Conservation (phyloP, 2,797 vertebrate genomes). For the Syndactyla subalaris region DNA sequence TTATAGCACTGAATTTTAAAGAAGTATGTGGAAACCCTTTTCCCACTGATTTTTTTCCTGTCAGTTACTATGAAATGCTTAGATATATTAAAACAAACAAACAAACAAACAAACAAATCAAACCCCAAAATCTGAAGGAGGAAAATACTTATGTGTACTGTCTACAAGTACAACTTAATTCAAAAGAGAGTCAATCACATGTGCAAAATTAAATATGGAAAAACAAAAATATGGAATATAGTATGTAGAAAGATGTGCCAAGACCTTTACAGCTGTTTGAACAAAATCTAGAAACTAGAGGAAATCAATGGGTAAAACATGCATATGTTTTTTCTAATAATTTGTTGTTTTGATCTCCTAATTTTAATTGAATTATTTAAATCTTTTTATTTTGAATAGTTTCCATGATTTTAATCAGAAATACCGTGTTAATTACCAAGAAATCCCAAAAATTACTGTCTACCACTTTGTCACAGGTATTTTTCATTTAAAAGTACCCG, state of each 20-base stretch:
- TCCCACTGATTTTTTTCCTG: neutral
- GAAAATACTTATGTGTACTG: neutral
- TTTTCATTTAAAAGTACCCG: constrained; percentile 94
- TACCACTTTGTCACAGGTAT: constrained; percentile 82
- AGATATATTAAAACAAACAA: neutral
- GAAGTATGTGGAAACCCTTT: neutral
- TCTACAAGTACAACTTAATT: neutral
- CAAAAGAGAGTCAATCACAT: neutral
- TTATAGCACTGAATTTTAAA: neutral
- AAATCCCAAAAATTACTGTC: neutral
- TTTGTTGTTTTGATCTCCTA: neutral
- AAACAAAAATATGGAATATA: neutral
- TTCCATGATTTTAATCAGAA: neutral
- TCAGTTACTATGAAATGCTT: neutral
- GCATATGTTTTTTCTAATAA: neutral
- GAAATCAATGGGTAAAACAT: neutral
- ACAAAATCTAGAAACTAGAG: neutral
- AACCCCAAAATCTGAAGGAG: neutral
- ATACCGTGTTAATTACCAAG: neutral
- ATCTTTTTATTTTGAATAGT: neutral
- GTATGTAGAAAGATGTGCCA: neutral
- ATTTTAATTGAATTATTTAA: neutral
- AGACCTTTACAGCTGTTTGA: neutral
- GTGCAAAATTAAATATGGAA: neutral
- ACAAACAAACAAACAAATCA: no score